A percentile compares a stretch with the other conserved stretches of the same genome.
These are phyloP conservation scores for Danaus melanippus DNA, from an alignment of 1,140 invertebrate species.

Conservation along the genomic window DNA sequence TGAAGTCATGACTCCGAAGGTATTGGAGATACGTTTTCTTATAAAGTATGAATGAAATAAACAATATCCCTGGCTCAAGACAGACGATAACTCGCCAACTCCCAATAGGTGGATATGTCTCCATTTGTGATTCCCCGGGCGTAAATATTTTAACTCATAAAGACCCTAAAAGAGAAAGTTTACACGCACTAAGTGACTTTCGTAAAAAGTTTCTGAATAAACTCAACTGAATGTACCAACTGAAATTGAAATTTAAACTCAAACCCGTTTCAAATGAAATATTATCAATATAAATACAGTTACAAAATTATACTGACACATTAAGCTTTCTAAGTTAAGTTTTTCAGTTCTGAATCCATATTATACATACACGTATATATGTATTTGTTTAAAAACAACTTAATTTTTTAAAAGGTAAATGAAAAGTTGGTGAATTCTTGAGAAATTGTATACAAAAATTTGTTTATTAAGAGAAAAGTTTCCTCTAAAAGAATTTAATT, in stretches of 20 bases:
- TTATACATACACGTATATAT: too few relatives aligned
- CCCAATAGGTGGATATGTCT: constrained; percentile 60
- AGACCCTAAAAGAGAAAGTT: constrained; percentile 59
- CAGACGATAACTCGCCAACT: constrained; percentile 44
- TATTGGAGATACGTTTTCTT: constrained; percentile 1
- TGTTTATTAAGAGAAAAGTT: constrained; percentile 3
- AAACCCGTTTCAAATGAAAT: too few relatives aligned
- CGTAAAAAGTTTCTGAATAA: constrained; percentile 31
- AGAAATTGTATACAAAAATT: neutral
- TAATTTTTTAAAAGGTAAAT: neutral
- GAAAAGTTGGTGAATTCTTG: constrained; percentile 9
- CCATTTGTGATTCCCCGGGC: constrained; percentile 54
- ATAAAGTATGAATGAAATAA: constrained; percentile 53
- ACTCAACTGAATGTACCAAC: neutral
- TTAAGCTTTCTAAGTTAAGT: too few relatives aligned
- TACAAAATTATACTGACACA: too few relatives aligned
- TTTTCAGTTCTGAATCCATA: too few relatives aligned
- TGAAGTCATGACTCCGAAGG: too few relatives aligned
- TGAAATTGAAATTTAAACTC: neutral
- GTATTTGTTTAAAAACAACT: too few relatives aligned
- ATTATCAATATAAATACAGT: too few relatives aligned
- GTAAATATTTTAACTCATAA: constrained; percentile 66
- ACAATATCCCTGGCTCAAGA: constrained; percentile 30
- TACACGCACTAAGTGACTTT: constrained; percentile 57
- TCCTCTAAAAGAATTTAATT: constrained; percentile 14